Base-by-base conservation (phyloP, 2,888 invertebrate genomes). In the Amblyteles armatorius region DNA sequence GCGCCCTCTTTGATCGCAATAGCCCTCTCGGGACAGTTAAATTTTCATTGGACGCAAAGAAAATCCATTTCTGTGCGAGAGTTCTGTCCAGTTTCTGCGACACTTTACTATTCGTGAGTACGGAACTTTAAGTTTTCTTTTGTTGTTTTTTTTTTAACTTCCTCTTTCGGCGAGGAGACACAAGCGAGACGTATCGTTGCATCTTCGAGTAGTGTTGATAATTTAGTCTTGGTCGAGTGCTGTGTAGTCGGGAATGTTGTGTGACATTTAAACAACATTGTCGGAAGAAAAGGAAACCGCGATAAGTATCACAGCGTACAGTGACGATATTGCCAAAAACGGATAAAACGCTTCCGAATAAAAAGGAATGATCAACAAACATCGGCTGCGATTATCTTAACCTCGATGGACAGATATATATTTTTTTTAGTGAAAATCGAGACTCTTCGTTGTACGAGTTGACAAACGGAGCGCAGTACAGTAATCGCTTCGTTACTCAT, bases 1-100 rank as follows among this genome's bases (percentile, higher is more conserved):
- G 79, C 69, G 73, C 65, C 79, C 48, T 76, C 67, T 33, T 73
- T 6, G 19, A 57, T 81, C 29, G 16, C 44, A 16, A 48, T 48
- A 2, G 13, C 16, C 3, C 9, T 40, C 11, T 11, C 7, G 11
- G 36, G 50, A 60, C 22, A n/a, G 29, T 29, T n/a, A 13, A 16
- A 22, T 11, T 11, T 7, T 11, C 40, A 71, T 44, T 79, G 72
- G 74, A 33, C 48, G 22, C 36, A 73, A 19, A 67, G 65, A 36
- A 9, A 29, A 33, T 74, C 13, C 13, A 19, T 22, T 13, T 3
- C 19, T 5, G 13, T 29, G 13, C 0, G 22, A 16, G 33, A 29
- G 57, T 29, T 7, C 22, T 16, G 36, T 22, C 73, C 29, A 48
- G 9, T 73, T 44, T 40, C 2, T 16, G n/a, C 7, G 52, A 19